Conservation (phyloP, 1,140 invertebrate genomes). For the Ceratina calcarata region DNA sequence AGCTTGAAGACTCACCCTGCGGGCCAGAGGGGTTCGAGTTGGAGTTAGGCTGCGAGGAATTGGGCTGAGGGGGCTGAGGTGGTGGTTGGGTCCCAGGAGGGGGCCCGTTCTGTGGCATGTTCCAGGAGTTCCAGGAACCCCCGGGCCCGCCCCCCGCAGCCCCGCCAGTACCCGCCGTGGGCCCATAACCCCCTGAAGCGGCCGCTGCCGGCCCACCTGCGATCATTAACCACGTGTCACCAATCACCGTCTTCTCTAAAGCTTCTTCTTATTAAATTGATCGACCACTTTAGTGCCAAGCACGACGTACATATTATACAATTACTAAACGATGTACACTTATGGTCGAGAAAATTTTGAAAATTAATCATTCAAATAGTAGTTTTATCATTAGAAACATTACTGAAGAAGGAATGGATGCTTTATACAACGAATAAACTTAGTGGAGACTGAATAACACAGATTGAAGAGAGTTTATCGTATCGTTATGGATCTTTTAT, state of each 20-base stretch:
- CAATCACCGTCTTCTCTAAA: conserved; percentile 66
- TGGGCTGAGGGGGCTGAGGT: conserved; percentile 80
- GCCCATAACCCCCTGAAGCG: conserved; percentile 80
- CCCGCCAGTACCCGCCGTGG: conserved; percentile 79
- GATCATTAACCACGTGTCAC: conserved; percentile 79
- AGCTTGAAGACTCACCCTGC: conserved; percentile 80
- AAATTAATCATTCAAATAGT: neutral
- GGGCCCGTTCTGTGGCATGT: conserved; percentile 82
- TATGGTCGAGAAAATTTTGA: neutral
- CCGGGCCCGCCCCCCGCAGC: conserved; percentile 81
- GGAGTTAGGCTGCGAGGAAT: conserved; percentile 81
- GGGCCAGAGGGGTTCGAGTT: conserved; percentile 81
- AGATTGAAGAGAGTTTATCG: neutral
- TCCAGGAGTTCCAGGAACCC: conserved; percentile 82
- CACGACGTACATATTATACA: too few relatives aligned
- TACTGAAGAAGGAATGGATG: too few relatives aligned
- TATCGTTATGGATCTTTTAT: neutral
- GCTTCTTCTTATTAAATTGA: conserved; percentile 16
- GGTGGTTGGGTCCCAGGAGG: conserved; percentile 79
- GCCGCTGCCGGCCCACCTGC: conserved; percentile 80
- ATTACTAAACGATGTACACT: neutral
- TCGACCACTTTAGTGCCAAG: conserved; percentile 32
- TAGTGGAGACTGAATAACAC: too few relatives aligned
- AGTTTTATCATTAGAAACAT: too few relatives aligned
- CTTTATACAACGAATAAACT: too few relatives aligned